Evolutionary conservation across 2,113 vertebrate species (phyloP), one percentile per base, ranked within the genome.

Genomic region (Pseudorhombus dupliciocellatus): DNA sequence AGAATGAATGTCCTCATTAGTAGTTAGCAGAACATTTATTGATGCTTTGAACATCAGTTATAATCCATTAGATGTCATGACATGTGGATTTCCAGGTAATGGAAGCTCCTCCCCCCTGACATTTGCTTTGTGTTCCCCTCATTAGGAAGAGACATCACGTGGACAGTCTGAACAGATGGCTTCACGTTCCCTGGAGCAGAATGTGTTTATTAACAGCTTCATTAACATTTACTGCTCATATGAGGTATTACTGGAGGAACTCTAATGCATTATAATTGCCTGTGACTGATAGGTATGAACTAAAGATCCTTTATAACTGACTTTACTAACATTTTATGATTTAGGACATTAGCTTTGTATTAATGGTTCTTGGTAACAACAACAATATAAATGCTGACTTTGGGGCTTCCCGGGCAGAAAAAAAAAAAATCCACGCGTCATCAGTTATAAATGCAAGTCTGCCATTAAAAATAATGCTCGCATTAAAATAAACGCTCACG

Each of bases 191-290:
- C 40, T 44, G 58, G 22, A 44, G 22, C 37, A 20, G 15, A 60
- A 61, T 26, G 7, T 1, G 20, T 26, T 25, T 60, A 60, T 59
- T 16, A 24, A 37, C n/a, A 24, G 6, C 21, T 44, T 60, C 24
- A 46, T 61, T 61, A 61, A 61, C 59, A 46, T 48, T 28, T 9
- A 50, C 46, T 50, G 42, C 60, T 48, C 18, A 30, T 5, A 9
- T 28, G 22, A 44, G 25, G 40, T 21, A 42, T 44, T 9, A 61
- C 22, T 61, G 60, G 48, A 28, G 28, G 24, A 48, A 46, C 24
- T 12, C 6, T 7, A 26, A 15, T 8, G 1, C 6, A 2, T 62
- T 46, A 25, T 26, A 20, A 28, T 4, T 46, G 40, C 34, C 34
- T 37, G 20, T 46, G 37, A 25, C 34, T 44, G 37, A 25, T 18